Base-by-base conservation (phyloP, 2,888 invertebrate species). In the Drosophila macrospina region DNA sequence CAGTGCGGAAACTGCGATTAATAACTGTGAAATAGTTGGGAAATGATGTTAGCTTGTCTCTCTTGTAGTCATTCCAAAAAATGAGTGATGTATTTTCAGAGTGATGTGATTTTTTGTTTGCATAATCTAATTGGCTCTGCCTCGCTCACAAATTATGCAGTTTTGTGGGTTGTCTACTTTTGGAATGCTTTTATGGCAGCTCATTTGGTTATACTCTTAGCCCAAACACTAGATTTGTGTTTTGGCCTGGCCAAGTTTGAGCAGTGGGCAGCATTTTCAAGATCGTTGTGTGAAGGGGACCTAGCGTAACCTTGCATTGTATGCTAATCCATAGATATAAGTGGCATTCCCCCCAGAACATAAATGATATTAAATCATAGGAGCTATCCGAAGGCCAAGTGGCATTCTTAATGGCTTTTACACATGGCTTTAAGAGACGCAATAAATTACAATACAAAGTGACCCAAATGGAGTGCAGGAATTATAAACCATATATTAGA, bases 1-100 rank as follows among this genome's bases (percentile, higher is more conserved):
- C 73, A 90, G 63, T 50, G 80, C 73, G 64, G 83, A 82, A 68
- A 82, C 78, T 77, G 86, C 83, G 73, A 90, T 78, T 70, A 90
- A 81, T 73, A 90, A 63, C 90, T 89, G 80, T 48, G 75, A 76
- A 76, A 75, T 72, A 76, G 73, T 78, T 75, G 48, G 74, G 56
- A 67, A 74, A 74, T 10, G 45, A 36, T 67, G 39, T 67, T 78
- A 34, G 56, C 30, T 52, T 50, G 57, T 51, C 42, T 52, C 11
- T 10, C 50, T 8, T 32, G 11, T 13, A 10, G 11, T 32, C 11
- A 15, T 11, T 28, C 39, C 11, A 39, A 11, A 39, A 74, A 45
- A 69, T 78, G 50, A 75, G 20, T 69, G 64, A 75, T 74, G 78
- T 41, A 30, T 62, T 72, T 73, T 42, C 32, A n/a, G 41, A 51